Evolutionary conservation across 1,140 invertebrate species (phyloP), one percentile per base, ranked within the genome.

Genomic region (Trichomalopsis sarcophagae): DNA sequence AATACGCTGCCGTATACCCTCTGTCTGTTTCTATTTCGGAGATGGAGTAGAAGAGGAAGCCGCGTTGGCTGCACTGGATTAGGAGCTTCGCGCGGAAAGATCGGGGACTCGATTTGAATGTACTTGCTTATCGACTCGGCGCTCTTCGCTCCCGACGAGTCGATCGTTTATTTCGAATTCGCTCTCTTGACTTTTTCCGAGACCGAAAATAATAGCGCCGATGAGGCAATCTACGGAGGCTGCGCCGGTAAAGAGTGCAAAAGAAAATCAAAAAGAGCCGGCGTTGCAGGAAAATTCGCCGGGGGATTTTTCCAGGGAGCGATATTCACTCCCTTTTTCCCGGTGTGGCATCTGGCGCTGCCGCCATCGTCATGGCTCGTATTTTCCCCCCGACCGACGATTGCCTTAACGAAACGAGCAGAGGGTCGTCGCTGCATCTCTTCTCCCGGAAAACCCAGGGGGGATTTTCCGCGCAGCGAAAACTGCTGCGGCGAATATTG

Each of bases 361-460:
- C 40, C 7, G 33, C 76, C 76, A 77, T 71, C 75, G 27, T 78
- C 82, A 78, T 78, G 40, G 23, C 71, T 40, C 82, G 79, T 73
- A 44, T 40, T 77, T 79, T 47, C 71, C 55, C 21, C n/a, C 33
- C 30, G 30, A 36, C n/a, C 47, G 68, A 62, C 86, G 86, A 88
- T 88, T 88, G 88, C 86, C 81, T 88, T 88, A 89, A 89, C 87
- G 87, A 88, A 88, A 89, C 82, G 86, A 86, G 83, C 69, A 33
- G 44, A 84, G 71, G 82, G 80, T 82, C 73, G 55, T 50, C 47
- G 55, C 75, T 62, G 50, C 68, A 14, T 47, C 27, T 14, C 66
- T 47, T 47, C 40, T 44, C 30, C 17, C 62, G 81, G 84, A 78
- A 88, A 86, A 83, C 84, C 86, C 85, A 36, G 30, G 66, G 50